Conservation (phyloP, 2,113 vertebrate genomes). For the Nymphicus hollandicus region DNA sequence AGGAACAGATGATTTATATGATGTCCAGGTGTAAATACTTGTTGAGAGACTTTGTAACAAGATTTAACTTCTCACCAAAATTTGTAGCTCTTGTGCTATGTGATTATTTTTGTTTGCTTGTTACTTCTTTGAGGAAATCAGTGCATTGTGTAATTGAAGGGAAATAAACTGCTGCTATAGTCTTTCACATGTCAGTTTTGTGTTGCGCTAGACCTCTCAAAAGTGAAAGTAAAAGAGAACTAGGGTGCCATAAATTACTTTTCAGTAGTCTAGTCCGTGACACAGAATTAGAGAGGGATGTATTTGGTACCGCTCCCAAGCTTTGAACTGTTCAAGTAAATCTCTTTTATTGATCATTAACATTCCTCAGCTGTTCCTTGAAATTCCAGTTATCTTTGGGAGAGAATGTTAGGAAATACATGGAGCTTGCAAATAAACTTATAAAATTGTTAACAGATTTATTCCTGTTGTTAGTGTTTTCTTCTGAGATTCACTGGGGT, state of each 20-base stretch:
- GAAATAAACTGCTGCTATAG: not conserved
- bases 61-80: not conserved
- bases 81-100: not conserved
- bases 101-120: not conserved
- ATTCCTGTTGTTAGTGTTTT: not conserved
- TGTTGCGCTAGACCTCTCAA: not conserved
- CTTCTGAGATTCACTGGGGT: not conserved
- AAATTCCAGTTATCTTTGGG: slow-evolving; percentile 39
- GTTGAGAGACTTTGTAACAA: not conserved
- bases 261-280: not conserved
- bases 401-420: not conserved
- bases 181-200: not conserved
- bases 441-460: not conserved
- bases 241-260: not conserved
- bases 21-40: not conserved
- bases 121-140: not conserved
- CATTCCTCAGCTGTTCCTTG: slow-evolving; percentile 48
- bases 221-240: not conserved
- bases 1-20: not conserved
- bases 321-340: slow-evolving; percentile 32
- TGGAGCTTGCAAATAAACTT: not conserved
- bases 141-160: not conserved
- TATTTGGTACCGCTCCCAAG: not conserved
- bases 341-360: slow-evolving; percentile 42
- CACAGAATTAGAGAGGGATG: not conserved